Evolutionary conservation across 2,113 vertebrate genomes (phyloP).

Genomic region (Crypturellus undulatus): DNA sequence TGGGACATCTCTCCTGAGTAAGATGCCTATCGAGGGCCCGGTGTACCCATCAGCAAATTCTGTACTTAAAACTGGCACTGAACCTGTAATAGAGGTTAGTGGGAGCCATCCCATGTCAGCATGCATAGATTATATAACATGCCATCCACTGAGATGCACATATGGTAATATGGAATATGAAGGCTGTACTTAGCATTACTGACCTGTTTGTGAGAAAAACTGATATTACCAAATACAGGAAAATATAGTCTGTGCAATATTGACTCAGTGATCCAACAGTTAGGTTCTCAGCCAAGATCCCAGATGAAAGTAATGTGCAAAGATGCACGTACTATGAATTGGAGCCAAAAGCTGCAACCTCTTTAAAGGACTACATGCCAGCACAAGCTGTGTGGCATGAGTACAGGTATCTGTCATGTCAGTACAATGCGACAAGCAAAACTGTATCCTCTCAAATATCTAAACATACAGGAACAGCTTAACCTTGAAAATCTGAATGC

Average conservation of each 20-base stretch:
- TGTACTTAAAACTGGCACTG: neutral
- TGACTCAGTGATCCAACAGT: neutral
- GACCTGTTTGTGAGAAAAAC: neutral
- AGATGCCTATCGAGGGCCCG: neutral
- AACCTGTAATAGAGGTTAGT: neutral
- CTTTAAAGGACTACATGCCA: neutral
- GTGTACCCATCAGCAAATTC: neutral
- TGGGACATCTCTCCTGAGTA: neutral
- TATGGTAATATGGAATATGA: neutral
- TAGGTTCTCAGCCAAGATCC: constrained; percentile 1
- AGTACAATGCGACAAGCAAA: neutral
- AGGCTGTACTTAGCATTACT: neutral
- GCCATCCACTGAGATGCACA: neutral
- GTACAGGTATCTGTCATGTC: neutral
- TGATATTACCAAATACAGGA: neutral
- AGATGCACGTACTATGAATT: neutral
- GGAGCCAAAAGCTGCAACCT: constrained; percentile 4
- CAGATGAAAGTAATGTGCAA: constrained; percentile 2
- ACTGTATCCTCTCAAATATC: neutral
- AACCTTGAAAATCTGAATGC: neutral
- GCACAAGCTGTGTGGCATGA: neutral
- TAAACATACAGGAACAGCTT: neutral
- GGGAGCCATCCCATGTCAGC: neutral
- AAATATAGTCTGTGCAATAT: neutral
- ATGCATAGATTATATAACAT: neutral